Evolutionary conservation across 2,797 vertebrate genomes (phyloP).

Genomic region (Gymnodraco acuticeps): DNA sequence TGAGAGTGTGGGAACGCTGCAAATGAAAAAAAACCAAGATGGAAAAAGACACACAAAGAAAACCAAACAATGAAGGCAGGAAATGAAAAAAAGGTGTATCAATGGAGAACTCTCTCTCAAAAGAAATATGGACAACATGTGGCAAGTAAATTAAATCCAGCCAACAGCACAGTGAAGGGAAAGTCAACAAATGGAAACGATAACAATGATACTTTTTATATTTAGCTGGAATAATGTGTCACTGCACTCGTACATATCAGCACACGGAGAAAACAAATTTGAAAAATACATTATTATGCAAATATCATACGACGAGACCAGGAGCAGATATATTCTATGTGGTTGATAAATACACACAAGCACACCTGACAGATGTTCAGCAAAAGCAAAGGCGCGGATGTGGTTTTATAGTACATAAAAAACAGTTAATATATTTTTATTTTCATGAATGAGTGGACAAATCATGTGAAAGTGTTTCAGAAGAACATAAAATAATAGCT

Average conservation of each 20-base stretch:
- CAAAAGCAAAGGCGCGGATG: too few relatives aligned
- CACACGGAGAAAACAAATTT: slow-evolving; percentile 44
- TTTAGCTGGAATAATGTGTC: slow-evolving; percentile 17
- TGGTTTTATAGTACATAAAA: too few relatives aligned
- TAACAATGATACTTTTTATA: slow-evolving; percentile 1
- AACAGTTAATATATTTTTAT: too few relatives aligned
- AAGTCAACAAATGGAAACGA: slow-evolving; percentile 29
- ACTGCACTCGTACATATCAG: slow-evolving; percentile 13
- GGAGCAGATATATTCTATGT: slow-evolving; percentile 24
- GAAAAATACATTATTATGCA: slow-evolving; percentile 48
- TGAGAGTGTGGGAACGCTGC: slow-evolving; percentile 9
- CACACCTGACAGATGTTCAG: slow-evolving; percentile 10
- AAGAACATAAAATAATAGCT: too few relatives aligned
- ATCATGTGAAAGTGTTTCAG: too few relatives aligned
- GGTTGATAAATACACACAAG: not conserved
- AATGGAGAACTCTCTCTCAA: not conserved
- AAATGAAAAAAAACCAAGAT: not conserved
- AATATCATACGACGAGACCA: slow-evolving; percentile 27
- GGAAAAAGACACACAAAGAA: not conserved
- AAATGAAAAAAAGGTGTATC: not conserved
- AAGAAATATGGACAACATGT: slow-evolving; percentile 20
- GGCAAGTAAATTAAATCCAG: slow-evolving; percentile 16
- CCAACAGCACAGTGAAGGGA: slow-evolving; percentile 5
- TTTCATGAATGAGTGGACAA: too few relatives aligned
- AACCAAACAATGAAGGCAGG: not conserved